Evolutionary conservation across 2,797 vertebrate genomes (phyloP).

Genomic region (Diplodus puntazzo): DNA sequence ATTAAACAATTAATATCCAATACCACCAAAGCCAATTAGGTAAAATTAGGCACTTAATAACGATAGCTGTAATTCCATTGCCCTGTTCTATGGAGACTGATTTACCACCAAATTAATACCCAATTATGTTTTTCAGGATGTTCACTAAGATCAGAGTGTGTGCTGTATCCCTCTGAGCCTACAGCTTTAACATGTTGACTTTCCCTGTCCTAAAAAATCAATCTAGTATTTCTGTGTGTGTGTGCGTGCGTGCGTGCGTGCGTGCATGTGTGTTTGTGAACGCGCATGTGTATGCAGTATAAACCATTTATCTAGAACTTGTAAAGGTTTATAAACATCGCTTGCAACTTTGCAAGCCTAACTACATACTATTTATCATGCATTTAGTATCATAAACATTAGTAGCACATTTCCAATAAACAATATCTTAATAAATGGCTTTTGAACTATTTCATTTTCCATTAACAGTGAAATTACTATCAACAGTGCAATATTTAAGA

Average conservation of each 20-base stretch:
- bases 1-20: conserved; percentile 55
- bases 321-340: too few species aligned
- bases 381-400: too few species aligned
- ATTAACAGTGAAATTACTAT: too few species aligned
- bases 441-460: too few species aligned
- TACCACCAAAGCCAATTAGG: conserved; percentile 45
- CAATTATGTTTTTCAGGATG: conserved; percentile 59
- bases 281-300: too few species aligned
- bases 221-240: conserved; percentile 37
- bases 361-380: too few species aligned
- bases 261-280: conserved; percentile 13
- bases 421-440: too few species aligned
- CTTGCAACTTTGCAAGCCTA: too few species aligned
- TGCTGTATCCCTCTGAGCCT: conserved; percentile 52
- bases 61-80: conserved; percentile 73
- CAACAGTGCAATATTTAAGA: too few species aligned
- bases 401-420: too few species aligned
- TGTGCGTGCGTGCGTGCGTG: conserved; percentile 11
- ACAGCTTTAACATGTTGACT: conserved; percentile 39
- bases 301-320: too few species aligned
- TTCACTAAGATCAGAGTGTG: conserved; percentile 39
- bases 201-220: conserved; percentile 33
- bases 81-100: conserved; percentile 62
- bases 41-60: conserved; percentile 66
- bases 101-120: conserved; percentile 70